Evolutionary conservation across 2,888 invertebrate genomes (phyloP).

Genomic region (Chrysolina americana): DNA sequence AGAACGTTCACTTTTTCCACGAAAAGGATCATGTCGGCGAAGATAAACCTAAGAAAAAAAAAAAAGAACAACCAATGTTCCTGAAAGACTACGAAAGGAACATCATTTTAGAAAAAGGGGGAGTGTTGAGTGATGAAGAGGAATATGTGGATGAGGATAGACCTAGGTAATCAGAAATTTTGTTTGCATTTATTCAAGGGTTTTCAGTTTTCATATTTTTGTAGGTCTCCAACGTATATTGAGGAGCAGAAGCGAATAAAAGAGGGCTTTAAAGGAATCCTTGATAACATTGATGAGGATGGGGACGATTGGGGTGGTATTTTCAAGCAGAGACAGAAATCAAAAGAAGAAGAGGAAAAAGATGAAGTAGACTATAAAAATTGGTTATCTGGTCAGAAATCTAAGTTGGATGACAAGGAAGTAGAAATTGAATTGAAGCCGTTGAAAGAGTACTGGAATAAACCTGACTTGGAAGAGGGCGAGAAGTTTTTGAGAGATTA

Average conservation of each 20-base stretch:
- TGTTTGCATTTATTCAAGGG: too few species aligned
- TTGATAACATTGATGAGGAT: slow-evolving; percentile 71
- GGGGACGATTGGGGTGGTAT: slow-evolving; percentile 73
- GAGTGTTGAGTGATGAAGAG: slow-evolving; percentile 71
- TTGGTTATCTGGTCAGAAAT: slow-evolving; percentile 85
- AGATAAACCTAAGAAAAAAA: slow-evolving; percentile 62
- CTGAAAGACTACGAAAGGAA: slow-evolving; percentile 87
- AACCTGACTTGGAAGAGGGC: slow-evolving; percentile 84
- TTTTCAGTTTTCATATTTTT: slow-evolving; percentile 32
- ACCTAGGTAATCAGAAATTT: slow-evolving; percentile 20
- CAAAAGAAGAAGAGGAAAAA: slow-evolving; percentile 70
- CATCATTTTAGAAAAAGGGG: slow-evolving; percentile 79
- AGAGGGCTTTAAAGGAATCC: slow-evolving; percentile 74
- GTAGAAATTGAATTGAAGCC: slow-evolving; percentile 79
- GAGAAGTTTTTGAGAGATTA: slow-evolving; percentile 95
- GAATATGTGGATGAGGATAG: slow-evolving; percentile 57
- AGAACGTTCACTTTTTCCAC: slow-evolving; percentile 79
- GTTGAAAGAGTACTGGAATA: slow-evolving; percentile 87
- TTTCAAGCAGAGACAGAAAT: slow-evolving; percentile 73
- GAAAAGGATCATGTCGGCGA: slow-evolving; percentile 38
- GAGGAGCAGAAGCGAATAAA: slow-evolving; percentile 80
- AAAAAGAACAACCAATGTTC: slow-evolving; percentile 75
- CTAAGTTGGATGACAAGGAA: slow-evolving; percentile 74
- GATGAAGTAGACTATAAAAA: slow-evolving; percentile 78
- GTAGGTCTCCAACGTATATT: slow-evolving; percentile 73